These are phyloP conservation scores for Pyrgus malvae DNA, from an alignment of 2,888 invertebrate genomes.

Conservation along the genomic window DNA sequence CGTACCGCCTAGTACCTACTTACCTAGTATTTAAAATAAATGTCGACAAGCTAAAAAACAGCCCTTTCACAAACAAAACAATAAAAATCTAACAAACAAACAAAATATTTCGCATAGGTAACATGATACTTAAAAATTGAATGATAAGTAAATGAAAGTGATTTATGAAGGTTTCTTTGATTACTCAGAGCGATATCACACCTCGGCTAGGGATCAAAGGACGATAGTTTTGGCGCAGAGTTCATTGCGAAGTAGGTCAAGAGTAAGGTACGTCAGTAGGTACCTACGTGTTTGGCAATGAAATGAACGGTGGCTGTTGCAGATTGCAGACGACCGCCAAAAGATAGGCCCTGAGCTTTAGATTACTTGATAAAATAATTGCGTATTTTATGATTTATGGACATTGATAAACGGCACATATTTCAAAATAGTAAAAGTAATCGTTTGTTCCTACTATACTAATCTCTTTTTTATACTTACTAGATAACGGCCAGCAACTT, in stretches of 20 bases:
- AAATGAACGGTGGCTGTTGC: slow-evolving; percentile 36
- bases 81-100: too few relatives aligned
- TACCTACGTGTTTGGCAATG: slow-evolving; percentile 40
- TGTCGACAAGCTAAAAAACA: too few relatives aligned
- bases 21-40: too few relatives aligned
- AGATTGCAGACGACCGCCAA: slow-evolving; percentile 30
- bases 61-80: too few relatives aligned
- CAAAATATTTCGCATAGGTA: background rate
- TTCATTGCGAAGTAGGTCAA: slow-evolving; percentile 47
- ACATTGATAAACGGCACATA: too few relatives aligned
- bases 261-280: slow-evolving; percentile 39
- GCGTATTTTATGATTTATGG: background rate
- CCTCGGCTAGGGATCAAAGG: slow-evolving; percentile 26
- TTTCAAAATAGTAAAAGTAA: too few relatives aligned
- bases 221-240: slow-evolving; percentile 38
- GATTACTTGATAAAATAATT: slow-evolving; percentile 19
- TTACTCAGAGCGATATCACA: too few relatives aligned
- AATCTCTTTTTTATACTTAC: too few relatives aligned
- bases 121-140: background rate
- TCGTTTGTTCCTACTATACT: too few relatives aligned
- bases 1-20: too few relatives aligned
- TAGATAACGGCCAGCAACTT: too few relatives aligned
- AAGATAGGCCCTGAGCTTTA: slow-evolving; percentile 7
- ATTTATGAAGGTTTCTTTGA: too few relatives aligned
- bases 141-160: background rate